Evolutionary conservation across 2,113 vertebrate species (phyloP).

Genomic region (Maccullochella peelii): DNA sequence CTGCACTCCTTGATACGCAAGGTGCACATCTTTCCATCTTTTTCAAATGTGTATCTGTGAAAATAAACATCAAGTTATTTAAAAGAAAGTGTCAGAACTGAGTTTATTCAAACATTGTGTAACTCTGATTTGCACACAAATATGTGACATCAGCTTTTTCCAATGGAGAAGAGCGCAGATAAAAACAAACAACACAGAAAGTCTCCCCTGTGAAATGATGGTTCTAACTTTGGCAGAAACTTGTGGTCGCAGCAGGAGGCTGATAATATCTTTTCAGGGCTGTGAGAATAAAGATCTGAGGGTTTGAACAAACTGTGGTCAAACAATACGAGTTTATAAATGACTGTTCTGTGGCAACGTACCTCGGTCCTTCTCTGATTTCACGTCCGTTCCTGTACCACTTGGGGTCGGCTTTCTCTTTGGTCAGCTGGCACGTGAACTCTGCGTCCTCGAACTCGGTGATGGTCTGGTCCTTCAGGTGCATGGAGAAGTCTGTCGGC

Average conservation of each 20-base stretch:
- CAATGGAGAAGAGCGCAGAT: too few species aligned
- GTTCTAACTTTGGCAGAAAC: too few species aligned
- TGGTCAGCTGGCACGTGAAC: slow-evolving; percentile 94
- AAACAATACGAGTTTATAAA: not conserved
- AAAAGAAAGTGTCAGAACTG: not conserved
- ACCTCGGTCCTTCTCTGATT: slow-evolving; percentile 97
- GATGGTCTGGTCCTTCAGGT: slow-evolving; percentile 95
- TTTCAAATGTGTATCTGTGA: slow-evolving; percentile 92
- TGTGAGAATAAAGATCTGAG: not conserved
- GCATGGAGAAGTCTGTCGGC: slow-evolving; percentile 91
- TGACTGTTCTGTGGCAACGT: not conserved
- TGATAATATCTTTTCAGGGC: too few species aligned
- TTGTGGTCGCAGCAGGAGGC: too few species aligned
- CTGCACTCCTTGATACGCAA: slow-evolving; percentile 95
- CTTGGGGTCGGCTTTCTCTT: slow-evolving; percentile 95
- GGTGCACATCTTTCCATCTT: slow-evolving; percentile 91
- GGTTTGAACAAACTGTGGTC: too few species aligned
- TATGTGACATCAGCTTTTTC: too few species aligned
- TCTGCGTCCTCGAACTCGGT: slow-evolving; percentile 96
- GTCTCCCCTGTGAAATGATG: too few species aligned
- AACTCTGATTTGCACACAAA: too few species aligned
- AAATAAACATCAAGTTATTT: not conserved
- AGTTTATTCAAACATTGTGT: too few species aligned
- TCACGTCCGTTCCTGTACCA: slow-evolving; percentile 98
- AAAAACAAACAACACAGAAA: too few species aligned